These are phyloP conservation scores for Semaprochilodus insignis DNA, from an alignment of 2,797 vertebrate genomes.

Conservation along the genomic window DNA sequence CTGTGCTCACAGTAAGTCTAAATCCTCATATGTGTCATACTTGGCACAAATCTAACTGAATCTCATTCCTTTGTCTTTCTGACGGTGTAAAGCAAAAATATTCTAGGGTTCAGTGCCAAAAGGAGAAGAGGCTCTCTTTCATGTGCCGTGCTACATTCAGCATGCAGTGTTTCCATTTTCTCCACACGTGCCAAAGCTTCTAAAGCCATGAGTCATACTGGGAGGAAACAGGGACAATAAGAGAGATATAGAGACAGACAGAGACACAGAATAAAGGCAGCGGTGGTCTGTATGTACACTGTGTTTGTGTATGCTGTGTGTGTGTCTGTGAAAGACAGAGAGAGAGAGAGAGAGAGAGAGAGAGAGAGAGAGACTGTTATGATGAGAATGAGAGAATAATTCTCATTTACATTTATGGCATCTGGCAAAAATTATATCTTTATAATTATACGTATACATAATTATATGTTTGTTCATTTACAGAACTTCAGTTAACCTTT, in stretches of 20 bases:
- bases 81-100: neutral
- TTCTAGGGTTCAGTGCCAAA: neutral
- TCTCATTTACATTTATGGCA: neutral
- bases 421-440: neutral
- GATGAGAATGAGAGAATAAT: neutral
- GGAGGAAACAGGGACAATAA: neutral
- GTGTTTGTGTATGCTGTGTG: neutral
- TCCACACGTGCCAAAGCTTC: neutral
- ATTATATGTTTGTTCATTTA: too few species aligned
- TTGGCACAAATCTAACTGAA: neutral
- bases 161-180: neutral
- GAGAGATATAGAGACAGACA: neutral
- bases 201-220: neutral
- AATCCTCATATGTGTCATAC: neutral
- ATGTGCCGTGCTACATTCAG: neutral
- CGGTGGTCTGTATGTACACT: neutral
- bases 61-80: neutral
- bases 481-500: too few species aligned
- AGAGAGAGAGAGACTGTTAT: neutral
- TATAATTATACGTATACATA: too few species aligned
- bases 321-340: conserved; percentile 16
- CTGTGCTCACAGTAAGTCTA: neutral
- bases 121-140: neutral
- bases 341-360: neutral
- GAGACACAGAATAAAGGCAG: neutral